Conservation (phyloP, 2,797 vertebrate species). For the Syndactyla subalaris region DNA sequence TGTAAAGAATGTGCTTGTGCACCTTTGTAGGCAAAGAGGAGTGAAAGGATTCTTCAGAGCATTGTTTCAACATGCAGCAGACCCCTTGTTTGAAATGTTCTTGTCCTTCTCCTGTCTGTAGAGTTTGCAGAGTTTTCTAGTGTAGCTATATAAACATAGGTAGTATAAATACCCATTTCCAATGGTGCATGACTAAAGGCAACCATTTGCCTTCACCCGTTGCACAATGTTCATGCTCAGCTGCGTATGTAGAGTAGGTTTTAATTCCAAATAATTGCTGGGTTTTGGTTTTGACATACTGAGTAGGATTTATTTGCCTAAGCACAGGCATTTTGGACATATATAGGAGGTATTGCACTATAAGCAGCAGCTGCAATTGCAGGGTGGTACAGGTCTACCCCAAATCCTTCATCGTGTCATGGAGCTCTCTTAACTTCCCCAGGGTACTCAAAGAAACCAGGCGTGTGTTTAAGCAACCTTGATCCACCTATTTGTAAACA, state of each 20-base stretch:
- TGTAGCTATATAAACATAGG: neutral
- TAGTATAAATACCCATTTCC: neutral
- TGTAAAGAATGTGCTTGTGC: neutral
- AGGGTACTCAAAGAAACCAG: neutral
- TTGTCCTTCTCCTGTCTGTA: neutral
- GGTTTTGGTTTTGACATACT: neutral
- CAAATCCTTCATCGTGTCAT: neutral
- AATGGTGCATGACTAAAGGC: neutral
- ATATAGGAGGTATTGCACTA: neutral
- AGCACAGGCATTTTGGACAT: neutral
- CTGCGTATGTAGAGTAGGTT: neutral
- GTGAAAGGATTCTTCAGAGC: neutral
- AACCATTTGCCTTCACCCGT: neutral
- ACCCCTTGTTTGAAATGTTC: neutral
- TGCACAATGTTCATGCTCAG: neutral
- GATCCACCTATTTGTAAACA: neutral
- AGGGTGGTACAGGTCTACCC: neutral
- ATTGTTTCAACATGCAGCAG: neutral
- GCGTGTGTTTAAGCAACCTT: neutral
- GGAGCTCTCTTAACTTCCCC: neutral
- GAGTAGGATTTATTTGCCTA: neutral
- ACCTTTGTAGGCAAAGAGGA: neutral
- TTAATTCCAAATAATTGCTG: slow-evolving; percentile 23
- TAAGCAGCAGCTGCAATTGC: neutral
- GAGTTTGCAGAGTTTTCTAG: neutral